Base-by-base conservation (phyloP, 1,140 invertebrate species). In the Liolophura sinensis region DNA sequence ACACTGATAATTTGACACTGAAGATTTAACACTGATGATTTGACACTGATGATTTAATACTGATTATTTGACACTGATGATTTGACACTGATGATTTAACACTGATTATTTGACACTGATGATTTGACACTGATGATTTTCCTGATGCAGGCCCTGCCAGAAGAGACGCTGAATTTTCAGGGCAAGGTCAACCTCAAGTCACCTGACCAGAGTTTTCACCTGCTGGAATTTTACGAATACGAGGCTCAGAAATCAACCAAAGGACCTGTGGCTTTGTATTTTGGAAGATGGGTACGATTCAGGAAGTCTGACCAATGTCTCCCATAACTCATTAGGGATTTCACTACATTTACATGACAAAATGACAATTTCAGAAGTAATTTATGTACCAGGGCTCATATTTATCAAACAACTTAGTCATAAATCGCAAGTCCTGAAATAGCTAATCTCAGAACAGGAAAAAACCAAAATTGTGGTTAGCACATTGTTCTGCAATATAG, bases 151-250 rank as follows among this genome's bases (percentile, higher is more conserved):
- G 85, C 87, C 69, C 91, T 97, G 54, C 60, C 69, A 46, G 22
- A 51, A 76, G 88, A 85, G 72, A 96, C 93, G 82, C 81, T 97
- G 64, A 91, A 92, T 7, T 84, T 95, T 40, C 82, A 91, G 80
- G 95, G 94, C 1, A 85, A 87, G 55, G 92, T 97, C 0, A 90
- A 91, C 73, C 85, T 98, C 22, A 92, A 91, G 72, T 88, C 92
- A 84, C 93, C 95, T n/a, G 90, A 93, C 75, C 86, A 90, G 18
- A 89, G 85, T 66, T 89, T 95, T 67, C 89, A 89, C 72, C 91
- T 94, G 68, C 88, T 96, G 68, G 94, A 97, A 81, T 94, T 93
- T 85, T 97, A 93, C 88, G 94, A 93, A 49, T 78, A 89, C 24
- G 88, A 93, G 49, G 65, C 64, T 20, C 66, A 27, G 12, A 20